phyloP scores from a whole-genome alignment of 2,113 vertebrate species.

The Bungarus multicinctus region DNA sequence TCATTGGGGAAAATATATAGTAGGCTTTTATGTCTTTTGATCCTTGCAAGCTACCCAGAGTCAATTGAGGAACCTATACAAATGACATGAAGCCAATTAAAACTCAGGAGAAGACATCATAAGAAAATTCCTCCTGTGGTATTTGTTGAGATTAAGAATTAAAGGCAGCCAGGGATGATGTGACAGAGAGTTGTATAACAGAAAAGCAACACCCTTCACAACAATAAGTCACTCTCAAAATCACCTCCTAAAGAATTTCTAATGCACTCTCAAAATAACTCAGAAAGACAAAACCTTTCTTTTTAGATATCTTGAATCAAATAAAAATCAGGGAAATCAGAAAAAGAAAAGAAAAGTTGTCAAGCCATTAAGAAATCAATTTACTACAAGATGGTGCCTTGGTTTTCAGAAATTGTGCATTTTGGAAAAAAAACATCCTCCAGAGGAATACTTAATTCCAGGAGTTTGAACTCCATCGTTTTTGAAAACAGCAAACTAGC shows the following conservation, averaged over 20 bases:
- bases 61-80: background rate
- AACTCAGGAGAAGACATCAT: background rate
- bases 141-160: background rate
- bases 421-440: background rate
- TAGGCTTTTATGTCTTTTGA: background rate
- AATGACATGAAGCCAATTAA: background rate
- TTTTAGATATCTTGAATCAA: background rate
- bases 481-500: background rate
- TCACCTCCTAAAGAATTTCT: background rate
- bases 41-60: background rate
- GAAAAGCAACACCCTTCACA: background rate
- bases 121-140: background rate
- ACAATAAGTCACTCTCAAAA: background rate
- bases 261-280: background rate
- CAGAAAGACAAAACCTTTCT: background rate
- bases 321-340: background rate
- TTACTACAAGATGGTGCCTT: background rate
- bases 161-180: background rate
- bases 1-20: background rate
- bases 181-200: background rate
- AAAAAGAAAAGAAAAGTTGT: background rate
- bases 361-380: background rate
- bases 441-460: background rate
- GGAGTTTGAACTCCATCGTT: background rate
- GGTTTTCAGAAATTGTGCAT: background rate